A percentile compares a stretch with the other conserved stretches of the same genome.
Conservation (phyloP, 2,888 invertebrate species). For the Drosophila subquinaria region DNA sequence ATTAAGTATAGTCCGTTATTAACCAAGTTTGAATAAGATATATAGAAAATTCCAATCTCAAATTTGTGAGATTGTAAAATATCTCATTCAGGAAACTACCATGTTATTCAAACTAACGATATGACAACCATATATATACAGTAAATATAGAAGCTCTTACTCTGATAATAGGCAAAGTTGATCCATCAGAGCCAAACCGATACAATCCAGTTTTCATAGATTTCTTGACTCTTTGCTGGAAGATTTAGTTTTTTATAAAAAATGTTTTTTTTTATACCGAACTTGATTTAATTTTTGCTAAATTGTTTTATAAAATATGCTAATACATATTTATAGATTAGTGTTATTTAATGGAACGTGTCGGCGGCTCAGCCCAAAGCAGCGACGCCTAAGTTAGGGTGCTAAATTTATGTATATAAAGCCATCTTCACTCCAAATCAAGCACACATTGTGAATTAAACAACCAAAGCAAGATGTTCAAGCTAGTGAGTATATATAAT, state of each 20-base stretch:
- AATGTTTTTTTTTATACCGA: background rate
- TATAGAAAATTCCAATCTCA: too few species aligned
- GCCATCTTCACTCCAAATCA: background rate
- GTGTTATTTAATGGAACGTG: conserved; percentile 58
- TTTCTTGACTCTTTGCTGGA: background rate
- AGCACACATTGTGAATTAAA: conserved; percentile 23
- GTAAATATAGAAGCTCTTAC: background rate
- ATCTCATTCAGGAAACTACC: too few species aligned
- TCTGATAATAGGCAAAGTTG: background rate
- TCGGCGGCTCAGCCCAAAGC: background rate
- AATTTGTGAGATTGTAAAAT: too few species aligned
- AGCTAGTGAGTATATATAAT: conserved; percentile 18
- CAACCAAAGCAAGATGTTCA: conserved; percentile 29
- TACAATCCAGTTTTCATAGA: background rate
- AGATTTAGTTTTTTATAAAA: too few species aligned
- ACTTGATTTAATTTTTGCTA: background rate
- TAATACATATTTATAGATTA: conserved; percentile 45
- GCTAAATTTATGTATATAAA: conserved; percentile 8
- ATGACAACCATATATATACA: too few species aligned
- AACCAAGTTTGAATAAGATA: too few species aligned
- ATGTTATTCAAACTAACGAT: too few species aligned
- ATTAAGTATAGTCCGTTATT: too few species aligned
- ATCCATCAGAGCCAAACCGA: background rate
- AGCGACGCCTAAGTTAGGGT: background rate
- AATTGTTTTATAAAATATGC: background rate